A percentile compares a stretch with the other conserved stretches of the same genome.
Conservation (phyloP, 2,113 vertebrate species). For the Istiophorus platypterus region DNA sequence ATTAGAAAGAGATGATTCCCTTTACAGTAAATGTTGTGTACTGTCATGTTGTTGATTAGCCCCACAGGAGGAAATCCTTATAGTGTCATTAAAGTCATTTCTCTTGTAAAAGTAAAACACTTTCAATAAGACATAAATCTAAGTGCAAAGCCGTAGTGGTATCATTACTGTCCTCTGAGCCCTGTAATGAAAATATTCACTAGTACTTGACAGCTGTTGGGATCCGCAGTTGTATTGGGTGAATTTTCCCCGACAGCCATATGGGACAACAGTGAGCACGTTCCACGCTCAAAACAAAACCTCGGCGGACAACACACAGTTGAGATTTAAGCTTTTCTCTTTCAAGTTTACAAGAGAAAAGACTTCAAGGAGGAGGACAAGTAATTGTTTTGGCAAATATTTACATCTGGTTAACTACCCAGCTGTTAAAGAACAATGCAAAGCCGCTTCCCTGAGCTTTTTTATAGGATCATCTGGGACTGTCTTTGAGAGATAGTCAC, state of each 20-base stretch:
- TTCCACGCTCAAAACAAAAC: not conserved
- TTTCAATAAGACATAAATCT: not conserved
- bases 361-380: not conserved
- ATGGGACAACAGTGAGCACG: not conserved
- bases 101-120: not conserved
- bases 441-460: not conserved
- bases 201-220: not conserved
- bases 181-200: not conserved
- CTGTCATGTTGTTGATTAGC: constrained; percentile 2
- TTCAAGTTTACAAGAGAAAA: not conserved
- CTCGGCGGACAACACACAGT: not conserved
- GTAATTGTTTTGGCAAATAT: no score
- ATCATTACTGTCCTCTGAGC: not conserved
- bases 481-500: not conserved
- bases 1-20: constrained; percentile 4
- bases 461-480: not conserved
- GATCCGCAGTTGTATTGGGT: not conserved
- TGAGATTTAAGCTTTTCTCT: not conserved
- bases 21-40: not conserved
- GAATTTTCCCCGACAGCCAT: not conserved
- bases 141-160: not conserved
- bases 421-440: not conserved
- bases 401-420: no score
- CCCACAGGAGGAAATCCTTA: not conserved
- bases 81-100: not conserved